phyloP scores from a whole-genome alignment of 2,113 vertebrate species.

The Alligator sinensis region DNA sequence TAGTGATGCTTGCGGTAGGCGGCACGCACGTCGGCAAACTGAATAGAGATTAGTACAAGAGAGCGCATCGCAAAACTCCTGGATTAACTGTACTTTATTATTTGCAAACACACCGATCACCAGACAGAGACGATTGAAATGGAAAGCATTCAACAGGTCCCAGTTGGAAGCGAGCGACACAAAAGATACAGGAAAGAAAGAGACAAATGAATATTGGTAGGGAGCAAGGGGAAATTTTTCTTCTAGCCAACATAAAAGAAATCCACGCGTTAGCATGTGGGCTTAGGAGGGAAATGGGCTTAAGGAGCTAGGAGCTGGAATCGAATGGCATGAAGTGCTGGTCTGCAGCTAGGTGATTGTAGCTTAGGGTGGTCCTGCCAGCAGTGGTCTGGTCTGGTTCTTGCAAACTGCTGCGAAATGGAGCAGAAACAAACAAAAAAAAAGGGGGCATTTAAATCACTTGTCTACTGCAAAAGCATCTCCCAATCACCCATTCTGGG shows the following conservation, averaged over 20 bases:
- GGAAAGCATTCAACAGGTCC: not conserved
- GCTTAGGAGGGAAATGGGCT: not conserved
- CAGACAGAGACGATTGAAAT: not conserved
- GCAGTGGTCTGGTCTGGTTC: not conserved
- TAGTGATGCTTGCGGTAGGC: not conserved
- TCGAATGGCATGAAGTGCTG: not conserved
- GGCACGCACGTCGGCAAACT: not conserved
- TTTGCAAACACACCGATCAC: not conserved
- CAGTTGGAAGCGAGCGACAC: slow-evolving; percentile 8
- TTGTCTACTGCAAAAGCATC: not conserved
- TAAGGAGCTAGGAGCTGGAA: not conserved
- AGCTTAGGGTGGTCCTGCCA: not conserved
- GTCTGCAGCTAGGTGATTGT: not conserved
- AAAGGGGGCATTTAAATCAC: not conserved
- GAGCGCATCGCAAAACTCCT: not conserved
- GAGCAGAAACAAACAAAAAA: not conserved
- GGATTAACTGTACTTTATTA: not conserved
- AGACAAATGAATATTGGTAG: not conserved
- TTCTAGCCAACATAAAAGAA: not conserved
- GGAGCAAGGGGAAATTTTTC: not conserved
- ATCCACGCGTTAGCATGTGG: not conserved
- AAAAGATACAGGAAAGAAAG: not conserved
- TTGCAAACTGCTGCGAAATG: not conserved
- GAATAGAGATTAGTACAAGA: not conserved
- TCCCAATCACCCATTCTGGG: not conserved